A percentile compares a stretch with the other conserved stretches of the same genome.
Conservation (phyloP, 2,113 vertebrate species). For the Leptobrachium leishanense region DNA sequence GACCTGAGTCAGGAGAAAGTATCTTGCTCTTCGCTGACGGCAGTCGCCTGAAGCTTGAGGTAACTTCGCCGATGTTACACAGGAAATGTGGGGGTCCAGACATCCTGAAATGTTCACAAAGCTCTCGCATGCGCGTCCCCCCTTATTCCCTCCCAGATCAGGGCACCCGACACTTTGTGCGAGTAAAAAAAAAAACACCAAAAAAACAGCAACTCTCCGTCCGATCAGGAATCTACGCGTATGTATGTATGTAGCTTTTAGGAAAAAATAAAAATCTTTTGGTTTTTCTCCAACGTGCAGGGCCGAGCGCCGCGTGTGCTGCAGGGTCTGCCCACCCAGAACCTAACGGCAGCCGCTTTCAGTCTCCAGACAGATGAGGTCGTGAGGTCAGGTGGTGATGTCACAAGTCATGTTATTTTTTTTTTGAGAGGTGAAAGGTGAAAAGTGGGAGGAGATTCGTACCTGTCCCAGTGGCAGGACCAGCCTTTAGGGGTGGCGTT, state of each 20-base stretch:
- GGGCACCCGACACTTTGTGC: conserved; percentile 65
- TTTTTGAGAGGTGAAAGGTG: conserved; percentile 89
- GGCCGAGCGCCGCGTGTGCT: conserved; percentile 64
- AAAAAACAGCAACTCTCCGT: conserved; percentile 63
- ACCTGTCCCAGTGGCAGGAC: conserved; percentile 99
- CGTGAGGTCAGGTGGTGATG: conserved; percentile 72
- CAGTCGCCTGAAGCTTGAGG: conserved; percentile 77
- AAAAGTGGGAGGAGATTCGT: conserved; percentile 98
- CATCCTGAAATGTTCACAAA: conserved; percentile 98
- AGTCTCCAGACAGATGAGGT: conserved; percentile 72
- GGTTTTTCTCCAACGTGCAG: conserved; percentile 63
- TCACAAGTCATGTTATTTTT: conserved; percentile 76
- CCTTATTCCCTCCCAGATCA: conserved; percentile 81
- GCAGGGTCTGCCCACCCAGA: conserved; percentile 69
- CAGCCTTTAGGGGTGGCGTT: conserved; percentile 99
- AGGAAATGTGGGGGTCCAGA: conserved; percentile 77
- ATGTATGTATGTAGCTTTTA: conserved; percentile 4
- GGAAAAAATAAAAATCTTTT: conserved; percentile 56
- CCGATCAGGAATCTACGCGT: conserved; percentile 66
- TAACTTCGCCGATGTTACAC: conserved; percentile 74
- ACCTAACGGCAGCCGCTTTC: conserved; percentile 68
- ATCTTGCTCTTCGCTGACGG: conserved; percentile 87
- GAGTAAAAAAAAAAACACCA: conserved; percentile 55
- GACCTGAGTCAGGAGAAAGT: conserved; percentile 95
- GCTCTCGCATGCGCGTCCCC: conserved; percentile 91